A percentile compares a stretch with the other conserved stretches of the same genome.
These are phyloP conservation scores for Cathartes aura DNA, from an alignment of 2,113 vertebrate species.

Conservation along the genomic window DNA sequence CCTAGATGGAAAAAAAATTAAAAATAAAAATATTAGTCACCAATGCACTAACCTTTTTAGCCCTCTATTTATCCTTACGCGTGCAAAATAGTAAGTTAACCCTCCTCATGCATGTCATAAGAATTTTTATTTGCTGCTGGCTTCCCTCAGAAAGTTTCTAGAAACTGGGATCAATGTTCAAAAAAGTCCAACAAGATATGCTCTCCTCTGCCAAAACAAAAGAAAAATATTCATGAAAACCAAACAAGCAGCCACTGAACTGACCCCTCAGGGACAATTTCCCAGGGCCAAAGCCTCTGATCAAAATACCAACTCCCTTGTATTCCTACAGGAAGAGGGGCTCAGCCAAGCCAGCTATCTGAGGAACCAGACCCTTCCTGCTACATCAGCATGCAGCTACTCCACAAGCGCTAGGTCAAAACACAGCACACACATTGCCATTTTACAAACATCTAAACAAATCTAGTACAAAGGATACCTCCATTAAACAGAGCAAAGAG, in stretches of 20 bases:
- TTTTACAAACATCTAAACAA: neutral
- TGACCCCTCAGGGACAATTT: conserved; percentile 18
- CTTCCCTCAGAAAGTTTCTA: neutral
- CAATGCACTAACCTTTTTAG: neutral
- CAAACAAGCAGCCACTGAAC: neutral
- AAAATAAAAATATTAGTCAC: neutral
- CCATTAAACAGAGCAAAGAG: neutral
- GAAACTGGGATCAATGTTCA: neutral
- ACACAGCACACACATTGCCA: neutral
- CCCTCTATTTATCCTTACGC: neutral
- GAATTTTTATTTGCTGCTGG: neutral
- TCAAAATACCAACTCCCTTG: neutral
- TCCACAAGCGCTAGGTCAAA: neutral
- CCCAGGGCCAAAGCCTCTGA: conserved; percentile 39
- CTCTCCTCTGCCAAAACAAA: neutral
- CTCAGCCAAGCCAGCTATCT: conserved; percentile 46
- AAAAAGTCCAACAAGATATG: neutral
- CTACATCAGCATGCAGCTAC: neutral
- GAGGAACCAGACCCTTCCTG: conserved; percentile 75
- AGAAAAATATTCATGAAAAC: neutral
- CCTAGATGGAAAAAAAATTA: neutral
- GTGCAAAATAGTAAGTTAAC: neutral
- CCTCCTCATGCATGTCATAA: neutral
- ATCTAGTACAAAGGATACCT: neutral
- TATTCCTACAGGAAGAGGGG: conserved; percentile 55